These are phyloP conservation scores for Cyclargus thomasi DNA, from an alignment of 1,140 invertebrate genomes.

Conservation along the genomic window DNA sequence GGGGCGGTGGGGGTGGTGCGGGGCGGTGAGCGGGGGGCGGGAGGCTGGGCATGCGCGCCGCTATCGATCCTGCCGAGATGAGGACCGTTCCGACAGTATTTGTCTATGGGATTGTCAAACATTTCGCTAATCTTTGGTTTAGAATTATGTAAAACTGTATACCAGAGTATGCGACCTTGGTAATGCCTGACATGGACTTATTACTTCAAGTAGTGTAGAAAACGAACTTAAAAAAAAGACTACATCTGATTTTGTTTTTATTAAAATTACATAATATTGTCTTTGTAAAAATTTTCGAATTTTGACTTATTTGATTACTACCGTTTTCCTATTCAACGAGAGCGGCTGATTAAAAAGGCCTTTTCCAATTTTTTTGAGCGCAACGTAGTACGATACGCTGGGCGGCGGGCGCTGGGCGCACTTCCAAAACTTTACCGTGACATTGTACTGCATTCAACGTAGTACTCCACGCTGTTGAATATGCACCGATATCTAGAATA, in stretches of 20 bases:
- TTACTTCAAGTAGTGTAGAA: no score
- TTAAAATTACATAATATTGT: no score
- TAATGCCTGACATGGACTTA: no score
- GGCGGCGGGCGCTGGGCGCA: background rate
- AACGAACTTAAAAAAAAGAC: no score
- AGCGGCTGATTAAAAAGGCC: background rate
- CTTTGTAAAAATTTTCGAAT: no score
- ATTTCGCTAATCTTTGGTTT: slow-evolving; percentile 10
- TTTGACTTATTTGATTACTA: no score
- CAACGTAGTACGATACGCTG: background rate
- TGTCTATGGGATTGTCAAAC: slow-evolving; percentile 27
- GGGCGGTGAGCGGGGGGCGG: slow-evolving; percentile 30
- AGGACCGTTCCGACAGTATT: slow-evolving; percentile 26
- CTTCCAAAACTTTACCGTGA: background rate
- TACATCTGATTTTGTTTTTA: no score
- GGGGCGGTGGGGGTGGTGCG: slow-evolving; percentile 22
- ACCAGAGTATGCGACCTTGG: no score
- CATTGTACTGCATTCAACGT: background rate
- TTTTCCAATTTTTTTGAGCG: background rate
- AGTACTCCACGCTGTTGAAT: background rate
- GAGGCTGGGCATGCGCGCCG: slow-evolving; percentile 36
- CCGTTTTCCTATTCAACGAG: no score
- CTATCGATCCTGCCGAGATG: slow-evolving; percentile 41
- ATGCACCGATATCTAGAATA: background rate
- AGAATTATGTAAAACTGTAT: background rate